Base-by-base conservation (phyloP, 2,888 invertebrate species). In the Aelia acuminata region DNA sequence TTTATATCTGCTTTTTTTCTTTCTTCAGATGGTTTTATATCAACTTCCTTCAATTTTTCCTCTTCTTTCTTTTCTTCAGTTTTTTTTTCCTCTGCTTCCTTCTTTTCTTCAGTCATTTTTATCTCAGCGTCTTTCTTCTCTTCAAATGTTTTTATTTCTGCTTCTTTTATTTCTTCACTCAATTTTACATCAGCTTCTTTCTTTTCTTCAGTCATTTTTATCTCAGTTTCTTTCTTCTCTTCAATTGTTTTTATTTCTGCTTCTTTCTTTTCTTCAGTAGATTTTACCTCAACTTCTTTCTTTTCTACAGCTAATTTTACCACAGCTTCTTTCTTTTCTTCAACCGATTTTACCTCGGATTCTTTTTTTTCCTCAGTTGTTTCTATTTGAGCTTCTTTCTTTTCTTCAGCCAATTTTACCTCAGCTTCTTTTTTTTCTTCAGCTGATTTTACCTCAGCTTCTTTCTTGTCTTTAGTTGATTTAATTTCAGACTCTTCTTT, bases 111-210 rank as follows among this genome's bases (percentile, higher is more conserved):
- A 13, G 26, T 49, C 48, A 49, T 8, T 50, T 84, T 84, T 50
- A 26, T 92, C 39, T 92, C 92, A 90, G 93, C 92, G 49, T 92
- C 92, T 8, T 93, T 93, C 91, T 94, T 93, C 10, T 93, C 93
- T 57, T 26, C 26, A n/a, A 22, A 15, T 0, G n/a, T 26, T 84
- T 43, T 26, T 10, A 49, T 20, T 26, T 13, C 20, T 0, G 31
- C 26, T 35, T 84, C 84, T 48, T 31, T 50, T 49, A 48, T 84
- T 31, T 84, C 75, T 75, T 39, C 39, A 75, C 20, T 39, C 39
- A 22, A 15, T 22, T 18, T 39, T 75, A 39, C 75, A 22, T 75
- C 3, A 39, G 39, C 22, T 75, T 75, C 39, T 1, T 75, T 75
- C 22, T 22, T 75, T 75, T 75, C 39, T 11, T 39, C 22, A 20